Percentiles rank a stretch among this genome's conserved stretches.
Evolutionary conservation across 2,797 vertebrate genomes (phyloP).

Genomic region (Holocentrus rufus): DNA sequence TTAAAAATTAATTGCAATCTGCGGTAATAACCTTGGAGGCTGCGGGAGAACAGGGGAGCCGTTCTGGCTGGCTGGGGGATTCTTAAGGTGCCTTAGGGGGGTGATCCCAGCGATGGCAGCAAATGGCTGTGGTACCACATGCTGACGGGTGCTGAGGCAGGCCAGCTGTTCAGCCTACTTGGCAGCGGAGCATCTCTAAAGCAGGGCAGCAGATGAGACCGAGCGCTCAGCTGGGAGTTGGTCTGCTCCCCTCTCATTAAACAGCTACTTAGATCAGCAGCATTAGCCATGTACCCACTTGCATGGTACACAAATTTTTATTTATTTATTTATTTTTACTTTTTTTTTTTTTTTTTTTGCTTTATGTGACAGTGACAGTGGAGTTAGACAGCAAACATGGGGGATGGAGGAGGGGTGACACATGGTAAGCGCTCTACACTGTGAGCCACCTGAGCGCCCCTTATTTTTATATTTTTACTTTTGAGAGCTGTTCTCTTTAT

Average conservation of each 20-base stretch:
- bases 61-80: slow-evolving; percentile 61
- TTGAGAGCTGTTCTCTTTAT: slow-evolving; percentile 27
- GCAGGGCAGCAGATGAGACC: slow-evolving; percentile 52
- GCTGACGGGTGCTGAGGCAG: slow-evolving; percentile 63
- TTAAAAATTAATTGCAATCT: slow-evolving; percentile 78
- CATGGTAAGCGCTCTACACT: no score
- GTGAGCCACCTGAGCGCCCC: no score
- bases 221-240: slow-evolving; percentile 19
- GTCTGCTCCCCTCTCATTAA: slow-evolving; percentile 41
- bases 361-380: no score
- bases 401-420: no score
- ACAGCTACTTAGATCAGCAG: slow-evolving; percentile 40
- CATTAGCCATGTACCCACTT: slow-evolving; percentile 29
- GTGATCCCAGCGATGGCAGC: slow-evolving; percentile 62
- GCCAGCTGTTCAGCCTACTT: slow-evolving; percentile 71
- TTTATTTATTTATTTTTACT: background rate
- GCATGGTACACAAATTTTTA: slow-evolving; percentile 8
- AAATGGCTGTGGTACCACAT: slow-evolving; percentile 63
- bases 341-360: background rate
- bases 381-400: no score
- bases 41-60: slow-evolving; percentile 46
- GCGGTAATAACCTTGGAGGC: slow-evolving; percentile 69
- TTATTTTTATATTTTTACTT: slow-evolving; percentile 12
- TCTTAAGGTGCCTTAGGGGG: slow-evolving; percentile 56
- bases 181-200: slow-evolving; percentile 56